Conservation (phyloP, 2,888 invertebrate species). For the Charanyca ferruginea region DNA sequence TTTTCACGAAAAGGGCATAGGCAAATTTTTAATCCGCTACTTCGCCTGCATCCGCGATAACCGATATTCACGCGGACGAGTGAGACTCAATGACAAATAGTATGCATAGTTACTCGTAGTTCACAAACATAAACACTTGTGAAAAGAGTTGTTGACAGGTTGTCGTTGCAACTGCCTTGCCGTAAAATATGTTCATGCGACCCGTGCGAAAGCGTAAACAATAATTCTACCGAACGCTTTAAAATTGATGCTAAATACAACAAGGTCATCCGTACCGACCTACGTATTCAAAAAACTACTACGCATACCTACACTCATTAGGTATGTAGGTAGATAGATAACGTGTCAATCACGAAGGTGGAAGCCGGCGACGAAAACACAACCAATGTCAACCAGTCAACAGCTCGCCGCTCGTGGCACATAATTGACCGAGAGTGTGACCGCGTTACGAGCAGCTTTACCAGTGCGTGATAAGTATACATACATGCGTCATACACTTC, state of each 20-base stretch:
- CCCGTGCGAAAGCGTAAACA: conserved; percentile 22
- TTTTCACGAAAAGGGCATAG: too few relatives aligned
- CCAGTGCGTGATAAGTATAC: conserved; percentile 68
- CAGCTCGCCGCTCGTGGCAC: conserved; percentile 67
- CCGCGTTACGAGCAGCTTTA: conserved; percentile 70
- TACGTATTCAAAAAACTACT: conserved; percentile 66
- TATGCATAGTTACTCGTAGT: background rate
- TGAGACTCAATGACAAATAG: background rate
- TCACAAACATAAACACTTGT: background rate
- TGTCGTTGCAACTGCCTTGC: background rate
- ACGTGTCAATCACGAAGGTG: conserved; percentile 76
- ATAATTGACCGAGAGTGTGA: conserved; percentile 75
- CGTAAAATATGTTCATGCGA: conserved; percentile 12
- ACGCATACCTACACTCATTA: conserved; percentile 56
- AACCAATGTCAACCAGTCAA: conserved; percentile 81
- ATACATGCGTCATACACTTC: conserved; percentile 68
- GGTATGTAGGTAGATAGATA: conserved; percentile 66
- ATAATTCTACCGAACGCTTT: conserved; percentile 51
- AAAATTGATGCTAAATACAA: conserved; percentile 56
- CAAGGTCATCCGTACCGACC: conserved; percentile 38
- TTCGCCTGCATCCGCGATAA: too few relatives aligned
- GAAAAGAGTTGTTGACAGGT: background rate
- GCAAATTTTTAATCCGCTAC: too few relatives aligned
- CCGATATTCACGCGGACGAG: too few relatives aligned
- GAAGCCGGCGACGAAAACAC: conserved; percentile 78